Evolutionary conservation across 2,113 vertebrate species (phyloP).

Genomic region (Varanus salvator): DNA sequence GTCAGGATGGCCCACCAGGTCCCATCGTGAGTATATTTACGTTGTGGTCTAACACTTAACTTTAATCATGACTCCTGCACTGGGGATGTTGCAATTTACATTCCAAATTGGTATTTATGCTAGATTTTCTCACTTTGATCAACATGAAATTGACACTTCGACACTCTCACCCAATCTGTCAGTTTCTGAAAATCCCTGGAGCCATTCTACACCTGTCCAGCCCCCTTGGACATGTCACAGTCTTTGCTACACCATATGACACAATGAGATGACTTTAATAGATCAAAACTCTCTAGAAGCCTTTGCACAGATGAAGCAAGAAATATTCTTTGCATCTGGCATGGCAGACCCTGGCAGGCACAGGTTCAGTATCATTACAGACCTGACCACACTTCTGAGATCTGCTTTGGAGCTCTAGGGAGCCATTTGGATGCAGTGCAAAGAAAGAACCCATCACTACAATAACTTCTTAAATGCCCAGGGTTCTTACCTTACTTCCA

Average conservation of each 20-base stretch:
- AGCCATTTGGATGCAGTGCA: background rate
- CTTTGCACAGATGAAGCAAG: background rate
- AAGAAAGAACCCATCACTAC: background rate
- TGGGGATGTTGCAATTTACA: background rate
- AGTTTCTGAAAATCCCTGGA: background rate
- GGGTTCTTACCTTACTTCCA: background rate
- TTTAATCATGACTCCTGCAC: background rate
- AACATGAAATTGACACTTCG: background rate
- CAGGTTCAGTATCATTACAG: background rate
- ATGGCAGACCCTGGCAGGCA: background rate
- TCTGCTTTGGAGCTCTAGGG: background rate
- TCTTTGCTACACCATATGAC: background rate
- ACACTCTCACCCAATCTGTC: too few relatives aligned
- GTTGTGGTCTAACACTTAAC: conserved; percentile 19
- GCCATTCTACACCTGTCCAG: background rate
- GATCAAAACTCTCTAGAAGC: background rate
- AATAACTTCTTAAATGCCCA: background rate
- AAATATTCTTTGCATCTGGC: background rate
- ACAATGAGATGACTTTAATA: background rate
- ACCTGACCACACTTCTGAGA: background rate
- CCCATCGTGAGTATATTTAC: conserved; percentile 85
- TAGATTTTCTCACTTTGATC: background rate
- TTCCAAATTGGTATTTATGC: background rate
- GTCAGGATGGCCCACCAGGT: conserved; percentile 96
- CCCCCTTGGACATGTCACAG: background rate